phyloP scores from a whole-genome alignment of 1,140 invertebrate species.

The Nasonia giraulti region DNA sequence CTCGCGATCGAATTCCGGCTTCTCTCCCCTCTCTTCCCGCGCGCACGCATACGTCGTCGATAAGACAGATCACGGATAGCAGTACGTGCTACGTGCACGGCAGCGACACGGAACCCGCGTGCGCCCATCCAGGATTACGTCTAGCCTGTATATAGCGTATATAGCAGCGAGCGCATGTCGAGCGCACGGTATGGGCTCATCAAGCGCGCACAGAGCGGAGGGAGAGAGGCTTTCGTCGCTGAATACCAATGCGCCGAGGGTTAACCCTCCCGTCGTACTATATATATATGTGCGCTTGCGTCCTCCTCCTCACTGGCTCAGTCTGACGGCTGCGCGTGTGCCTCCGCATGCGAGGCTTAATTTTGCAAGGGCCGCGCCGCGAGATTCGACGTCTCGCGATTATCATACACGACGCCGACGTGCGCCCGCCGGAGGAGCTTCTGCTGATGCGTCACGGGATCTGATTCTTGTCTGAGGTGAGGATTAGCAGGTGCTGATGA shows the following conservation, averaged over 20 bases:
- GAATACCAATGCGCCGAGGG: slow-evolving; percentile 68
- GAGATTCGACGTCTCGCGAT: neutral
- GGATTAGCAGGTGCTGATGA: too few species aligned
- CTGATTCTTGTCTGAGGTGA: too few species aligned
- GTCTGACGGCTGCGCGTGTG: neutral
- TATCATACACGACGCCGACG: neutral
- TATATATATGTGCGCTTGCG: neutral
- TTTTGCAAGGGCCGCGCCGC: slow-evolving; percentile 30
- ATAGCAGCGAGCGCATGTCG: neutral
- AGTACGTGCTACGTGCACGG: neutral
- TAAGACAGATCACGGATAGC: neutral
- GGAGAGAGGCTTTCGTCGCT: slow-evolving; percentile 61
- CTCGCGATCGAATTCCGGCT: neutral
- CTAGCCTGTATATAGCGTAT: neutral
- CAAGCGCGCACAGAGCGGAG: slow-evolving; percentile 56
- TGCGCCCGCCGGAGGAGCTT: neutral
- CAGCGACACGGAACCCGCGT: neutral
- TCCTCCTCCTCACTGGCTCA: neutral
- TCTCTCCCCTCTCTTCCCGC: neutral
- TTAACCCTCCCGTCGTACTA: neutral
- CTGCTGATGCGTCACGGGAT: neutral
- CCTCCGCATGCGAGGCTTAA: slow-evolving; percentile 18
- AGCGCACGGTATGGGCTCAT: slow-evolving; percentile 58
- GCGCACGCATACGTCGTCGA: neutral
- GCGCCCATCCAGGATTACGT: neutral